These are phyloP conservation scores for Macroglossus sobrinus DNA, from an alignment of 2,113 vertebrate genomes.

Conservation along the genomic window DNA sequence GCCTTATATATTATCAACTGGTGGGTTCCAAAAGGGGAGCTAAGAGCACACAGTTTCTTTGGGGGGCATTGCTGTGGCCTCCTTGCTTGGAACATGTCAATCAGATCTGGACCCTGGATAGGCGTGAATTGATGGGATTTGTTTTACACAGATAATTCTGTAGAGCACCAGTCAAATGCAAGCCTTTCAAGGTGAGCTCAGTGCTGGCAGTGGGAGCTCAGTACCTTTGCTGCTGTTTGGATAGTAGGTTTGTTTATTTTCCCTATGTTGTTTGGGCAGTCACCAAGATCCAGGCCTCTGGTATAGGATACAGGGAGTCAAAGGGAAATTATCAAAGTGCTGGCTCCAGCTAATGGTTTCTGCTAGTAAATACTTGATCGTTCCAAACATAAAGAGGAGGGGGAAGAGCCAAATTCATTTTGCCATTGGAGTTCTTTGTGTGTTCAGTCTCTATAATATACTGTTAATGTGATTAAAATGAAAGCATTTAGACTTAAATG, in stretches of 20 bases:
- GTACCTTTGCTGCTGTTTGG: neutral
- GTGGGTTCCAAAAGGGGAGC: neutral
- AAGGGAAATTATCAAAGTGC: neutral
- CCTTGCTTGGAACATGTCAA: neutral
- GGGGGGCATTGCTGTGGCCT: neutral
- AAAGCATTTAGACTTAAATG: constrained; percentile 53
- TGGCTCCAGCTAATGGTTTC: neutral
- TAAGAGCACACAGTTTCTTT: neutral
- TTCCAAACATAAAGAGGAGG: constrained; percentile 1
- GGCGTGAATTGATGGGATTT: neutral
- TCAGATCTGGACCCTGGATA: neutral
- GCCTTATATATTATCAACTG: neutral
- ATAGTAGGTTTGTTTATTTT: neutral
- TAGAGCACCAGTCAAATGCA: neutral
- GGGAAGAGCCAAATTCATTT: constrained; percentile 45
- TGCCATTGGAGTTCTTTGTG: constrained; percentile 43
- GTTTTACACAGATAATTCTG: neutral
- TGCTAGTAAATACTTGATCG: neutral
- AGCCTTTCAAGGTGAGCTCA: neutral
- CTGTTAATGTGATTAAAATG: constrained; percentile 70
- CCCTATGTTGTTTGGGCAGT: neutral
- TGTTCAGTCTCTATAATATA: constrained; percentile 50
- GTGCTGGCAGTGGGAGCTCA: neutral
- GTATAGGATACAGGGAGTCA: neutral
- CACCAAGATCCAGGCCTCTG: neutral